Evolutionary conservation across 1,140 invertebrate genomes (phyloP), one percentile per base, ranked within the genome.

Genomic region (Lasioglossum albipes): DNA sequence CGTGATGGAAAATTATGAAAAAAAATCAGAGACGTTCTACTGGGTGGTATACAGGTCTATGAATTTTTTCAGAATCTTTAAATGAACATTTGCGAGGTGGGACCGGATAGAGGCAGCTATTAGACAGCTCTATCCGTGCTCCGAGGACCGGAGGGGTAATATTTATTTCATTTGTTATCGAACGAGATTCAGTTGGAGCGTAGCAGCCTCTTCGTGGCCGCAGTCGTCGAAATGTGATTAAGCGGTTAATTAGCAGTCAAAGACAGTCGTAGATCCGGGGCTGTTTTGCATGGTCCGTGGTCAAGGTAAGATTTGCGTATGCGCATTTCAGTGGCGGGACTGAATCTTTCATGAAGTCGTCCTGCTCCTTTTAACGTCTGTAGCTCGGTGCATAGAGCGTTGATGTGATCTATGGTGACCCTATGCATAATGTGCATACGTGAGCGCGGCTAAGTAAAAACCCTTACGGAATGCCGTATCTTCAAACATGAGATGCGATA

Each of bases 341-440:
- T 83, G 81, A 83, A 83, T 83, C 81, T 83, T 83, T 83, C 81
- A 83, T 83, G 81, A 83, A 80, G 70, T 75, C 64, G 66, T 70
- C 71, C 78, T 18, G 77, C 72, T 71, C 81, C 70, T 83, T 70
- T 83, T 83, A 83, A 83, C 80, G 81, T 75, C 12, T 7, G 71
- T 66, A 66, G 54, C n/a, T 36, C 36, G 81, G 54, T 62, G 72
- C 52, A 18, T 70, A 72, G 36, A 57, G 57, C 77, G 66, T 66
- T 83, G 81, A 83, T 83, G 65, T 72, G 71, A 83, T 80, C 81
- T 75, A 75, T 79, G 52, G 65, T 73, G 67, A 36, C 76, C 52
- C 67, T 79, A 83, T 83, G 72, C 77, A 83, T 83, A 83, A 83
- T 83, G 77, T 75, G 67, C 77, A 75, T 74, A 59, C 72, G 74